These are phyloP conservation scores for Rhombomys opimus DNA, from an alignment of 2,113 vertebrate species.

Conservation along the genomic window DNA sequence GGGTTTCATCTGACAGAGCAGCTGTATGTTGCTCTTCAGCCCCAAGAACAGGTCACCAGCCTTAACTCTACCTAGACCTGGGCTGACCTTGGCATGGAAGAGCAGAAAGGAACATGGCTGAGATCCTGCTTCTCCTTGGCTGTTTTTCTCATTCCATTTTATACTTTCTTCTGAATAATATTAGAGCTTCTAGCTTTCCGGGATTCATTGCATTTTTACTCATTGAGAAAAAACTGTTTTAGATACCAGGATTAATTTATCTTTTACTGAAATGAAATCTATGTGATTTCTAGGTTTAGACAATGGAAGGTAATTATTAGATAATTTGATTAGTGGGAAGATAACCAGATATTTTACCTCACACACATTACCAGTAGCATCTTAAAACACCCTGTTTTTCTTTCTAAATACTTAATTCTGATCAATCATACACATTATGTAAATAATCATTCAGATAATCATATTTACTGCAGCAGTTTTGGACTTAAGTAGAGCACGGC, in stretches of 20 bases:
- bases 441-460: not conserved
- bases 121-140: rapidly evolving
- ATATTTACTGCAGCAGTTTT: not conserved
- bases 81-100: rapidly evolving
- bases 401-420: not conserved
- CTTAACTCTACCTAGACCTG: rapidly evolving
- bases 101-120: not conserved
- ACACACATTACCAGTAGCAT: not conserved
- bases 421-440: not conserved
- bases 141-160: not conserved
- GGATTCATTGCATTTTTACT: not conserved
- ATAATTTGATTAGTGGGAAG: not conserved
- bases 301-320: not conserved
- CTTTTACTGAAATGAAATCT: not conserved
- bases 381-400: not conserved
- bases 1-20: rapidly evolving
- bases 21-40: not conserved
- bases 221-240: not conserved
- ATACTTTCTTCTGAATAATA: not conserved
- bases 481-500: not conserved
- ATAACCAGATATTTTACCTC: not conserved
- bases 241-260: not conserved
- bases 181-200: not conserved
- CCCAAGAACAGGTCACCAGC: rapidly evolving
- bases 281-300: not conserved